A percentile compares a stretch with the other conserved stretches of the same genome.
These are phyloP conservation scores for Channa striata DNA, from an alignment of 2,797 vertebrate species.

Conservation along the genomic window DNA sequence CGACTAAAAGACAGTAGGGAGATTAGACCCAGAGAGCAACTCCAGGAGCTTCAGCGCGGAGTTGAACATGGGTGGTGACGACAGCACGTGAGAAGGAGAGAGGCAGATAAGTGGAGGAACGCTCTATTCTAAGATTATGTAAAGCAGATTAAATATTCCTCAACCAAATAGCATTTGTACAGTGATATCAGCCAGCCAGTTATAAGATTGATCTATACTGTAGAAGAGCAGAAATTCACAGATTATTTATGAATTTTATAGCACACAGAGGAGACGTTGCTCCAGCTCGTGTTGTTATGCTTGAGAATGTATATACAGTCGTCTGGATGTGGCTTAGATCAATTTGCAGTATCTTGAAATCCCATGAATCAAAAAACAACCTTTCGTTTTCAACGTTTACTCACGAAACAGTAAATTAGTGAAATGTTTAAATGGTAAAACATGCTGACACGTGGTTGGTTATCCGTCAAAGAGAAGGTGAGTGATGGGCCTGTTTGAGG, in stretches of 20 bases:
- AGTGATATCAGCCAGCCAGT: conserved; percentile 21
- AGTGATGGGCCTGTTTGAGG: neutral
- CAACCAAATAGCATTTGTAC: neutral
- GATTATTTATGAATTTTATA: neutral
- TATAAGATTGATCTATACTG: neutral
- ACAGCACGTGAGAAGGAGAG: conserved; percentile 7
- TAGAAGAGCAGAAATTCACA: no score
- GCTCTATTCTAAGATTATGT: conserved; percentile 31
- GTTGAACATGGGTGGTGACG: conserved; percentile 49
- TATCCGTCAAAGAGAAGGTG: neutral
- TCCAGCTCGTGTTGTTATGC: neutral
- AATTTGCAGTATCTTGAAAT: neutral
- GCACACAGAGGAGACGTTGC: neutral
- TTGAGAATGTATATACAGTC: neutral
- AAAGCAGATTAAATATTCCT: conserved; percentile 48
- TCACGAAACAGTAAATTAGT: neutral
- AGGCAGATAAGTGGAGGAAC: conserved; percentile 22
- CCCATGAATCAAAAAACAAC: neutral
- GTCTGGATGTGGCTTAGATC: neutral
- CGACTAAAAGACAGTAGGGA: conserved; percentile 54
- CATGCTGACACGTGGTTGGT: neutral
- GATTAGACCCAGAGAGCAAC: conserved; percentile 64
- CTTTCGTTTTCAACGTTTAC: no score
- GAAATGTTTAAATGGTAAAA: conserved; percentile 7
- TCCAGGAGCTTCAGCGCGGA: conserved; percentile 57